Conservation (phyloP, 1,140 invertebrate genomes). For the Tetramorium alpestre region DNA sequence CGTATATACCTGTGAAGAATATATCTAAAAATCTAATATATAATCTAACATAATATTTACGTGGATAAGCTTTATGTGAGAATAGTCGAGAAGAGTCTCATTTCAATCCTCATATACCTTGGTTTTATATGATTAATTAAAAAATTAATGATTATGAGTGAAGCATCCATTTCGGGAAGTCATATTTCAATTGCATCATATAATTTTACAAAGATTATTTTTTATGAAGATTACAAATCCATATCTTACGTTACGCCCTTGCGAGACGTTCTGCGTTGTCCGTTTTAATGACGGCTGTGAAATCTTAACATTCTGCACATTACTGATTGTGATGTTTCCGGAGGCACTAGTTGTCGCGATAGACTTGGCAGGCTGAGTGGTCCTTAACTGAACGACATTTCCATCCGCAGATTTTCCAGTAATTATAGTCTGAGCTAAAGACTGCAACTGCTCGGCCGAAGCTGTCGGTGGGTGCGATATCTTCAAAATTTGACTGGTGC, state of each 20-base stretch:
- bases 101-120: background rate
- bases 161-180: background rate
- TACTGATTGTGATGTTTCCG: constrained; percentile 80
- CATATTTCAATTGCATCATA: background rate
- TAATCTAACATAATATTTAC: background rate
- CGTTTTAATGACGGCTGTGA: constrained; percentile 80
- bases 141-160: background rate
- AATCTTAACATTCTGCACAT: constrained; percentile 80
- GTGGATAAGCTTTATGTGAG: no score
- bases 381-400: constrained; percentile 83
- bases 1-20: constrained; percentile 83
- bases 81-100: no score
- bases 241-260: constrained; percentile 78
- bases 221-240: background rate
- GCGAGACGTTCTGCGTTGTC: constrained; percentile 76
- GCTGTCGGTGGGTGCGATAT: constrained; percentile 84
- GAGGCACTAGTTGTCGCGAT: constrained; percentile 76
- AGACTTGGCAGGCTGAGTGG: constrained; percentile 74
- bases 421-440: constrained; percentile 83
- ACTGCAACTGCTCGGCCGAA: constrained; percentile 82
- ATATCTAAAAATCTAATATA: background rate
- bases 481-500: constrained; percentile 83
- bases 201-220: background rate
- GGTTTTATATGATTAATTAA: background rate
- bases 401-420: constrained; percentile 84